Evolutionary conservation across 2,797 vertebrate genomes (phyloP), one percentile per base, ranked within the genome.

Genomic region (Mormyrops attenuatus): DNA sequence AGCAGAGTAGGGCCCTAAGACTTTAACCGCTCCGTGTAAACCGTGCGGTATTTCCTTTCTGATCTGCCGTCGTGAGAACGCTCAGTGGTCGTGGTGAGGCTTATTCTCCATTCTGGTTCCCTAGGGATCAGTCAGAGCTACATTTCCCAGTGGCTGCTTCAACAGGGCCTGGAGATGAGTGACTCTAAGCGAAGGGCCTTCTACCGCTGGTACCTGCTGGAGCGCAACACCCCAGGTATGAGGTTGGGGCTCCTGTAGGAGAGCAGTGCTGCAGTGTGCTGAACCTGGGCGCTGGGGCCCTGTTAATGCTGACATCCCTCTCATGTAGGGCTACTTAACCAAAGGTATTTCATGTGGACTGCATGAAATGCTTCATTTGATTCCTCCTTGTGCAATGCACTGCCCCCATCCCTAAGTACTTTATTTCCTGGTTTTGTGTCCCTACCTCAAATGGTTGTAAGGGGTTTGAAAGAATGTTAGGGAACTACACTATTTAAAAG

Each of bases 141-240:
- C 93, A 97, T 97, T 91, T 97, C 96, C 88, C 96, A 97, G 94
- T 97, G 96, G 96, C 85, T 97, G 91, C 94, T 97, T 92, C 96
- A 97, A 93, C 96, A 97, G 53, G 96, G 96, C 34, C 93, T 97
- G 93, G 96, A 97, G 93, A 97, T 97, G 96, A 97, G 96, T 17
- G 96, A 97, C 93, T 95, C 96, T 90, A 97, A 97, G 49, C 96
- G 96, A 92, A 93, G 96, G 91, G 95, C 96, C 1, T 97, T 97
- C 93, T 97, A 97, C 92, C 96, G 96, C 93, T 97, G 96, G 96
- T 97, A 97, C 93, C 95, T 97, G 92, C 94, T 97, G 92, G 96
- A 97, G 93, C 96, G 96, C 77, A 96, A 96, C 90, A 96, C 95
- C 92, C 96, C 96, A 94, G 96, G 96, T 97, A 88, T 5, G 94